These are phyloP conservation scores for Watsonalla binaria DNA, from an alignment of 2,888 invertebrate genomes.

Conservation along the genomic window DNA sequence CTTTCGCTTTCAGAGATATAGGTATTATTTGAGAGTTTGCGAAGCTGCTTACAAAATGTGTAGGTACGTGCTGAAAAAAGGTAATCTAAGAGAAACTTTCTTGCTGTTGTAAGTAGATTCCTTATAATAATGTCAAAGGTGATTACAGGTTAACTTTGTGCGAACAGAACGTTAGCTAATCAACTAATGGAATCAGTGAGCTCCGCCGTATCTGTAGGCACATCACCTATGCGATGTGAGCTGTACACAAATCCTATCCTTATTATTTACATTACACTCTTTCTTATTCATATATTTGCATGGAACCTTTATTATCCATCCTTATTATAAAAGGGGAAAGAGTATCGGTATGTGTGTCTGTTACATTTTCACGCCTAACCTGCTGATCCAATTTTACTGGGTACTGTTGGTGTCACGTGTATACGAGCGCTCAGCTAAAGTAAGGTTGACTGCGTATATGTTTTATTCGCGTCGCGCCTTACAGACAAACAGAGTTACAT, in stretches of 20 bases:
- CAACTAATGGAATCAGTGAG: constrained; percentile 58
- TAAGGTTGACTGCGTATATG: too few species aligned
- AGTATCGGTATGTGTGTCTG: too few species aligned
- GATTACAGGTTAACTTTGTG: constrained; percentile 38
- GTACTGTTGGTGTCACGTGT: too few species aligned
- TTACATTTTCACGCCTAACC: too few species aligned
- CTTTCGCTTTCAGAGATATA: constrained; percentile 58
- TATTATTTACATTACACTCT: background rate
- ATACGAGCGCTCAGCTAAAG: too few species aligned
- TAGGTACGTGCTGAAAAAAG: background rate
- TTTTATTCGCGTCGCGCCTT: too few species aligned
- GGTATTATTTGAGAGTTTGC: constrained; percentile 1
- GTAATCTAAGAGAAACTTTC: background rate
- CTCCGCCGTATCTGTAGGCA: constrained; percentile 41
- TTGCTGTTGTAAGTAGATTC: constrained; percentile 8
- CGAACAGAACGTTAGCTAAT: constrained; percentile 45
- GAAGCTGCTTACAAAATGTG: background rate
- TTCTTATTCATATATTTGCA: too few species aligned
- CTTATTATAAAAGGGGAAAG: too few species aligned
- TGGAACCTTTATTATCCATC: too few species aligned
- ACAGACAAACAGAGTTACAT: too few species aligned
- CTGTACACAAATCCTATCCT: background rate
- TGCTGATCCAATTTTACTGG: too few species aligned
- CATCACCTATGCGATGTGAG: constrained; percentile 32
- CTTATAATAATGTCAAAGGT: constrained; percentile 12